Conservation (phyloP, 2,113 vertebrate genomes). For the Eublepharis macularius region DNA sequence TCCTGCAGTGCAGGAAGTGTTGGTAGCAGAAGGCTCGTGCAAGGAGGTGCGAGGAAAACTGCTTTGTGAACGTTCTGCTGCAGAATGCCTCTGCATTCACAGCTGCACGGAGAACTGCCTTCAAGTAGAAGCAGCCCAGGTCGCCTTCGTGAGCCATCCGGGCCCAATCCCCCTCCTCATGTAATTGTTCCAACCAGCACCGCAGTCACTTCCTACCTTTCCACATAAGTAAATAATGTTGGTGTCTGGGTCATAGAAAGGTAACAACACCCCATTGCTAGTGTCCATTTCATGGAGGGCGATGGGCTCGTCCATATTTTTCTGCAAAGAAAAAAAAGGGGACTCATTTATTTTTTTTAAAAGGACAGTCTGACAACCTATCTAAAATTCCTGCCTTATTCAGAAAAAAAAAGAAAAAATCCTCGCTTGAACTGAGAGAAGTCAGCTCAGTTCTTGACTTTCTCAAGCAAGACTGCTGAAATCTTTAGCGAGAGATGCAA, state of each 20-base stretch:
- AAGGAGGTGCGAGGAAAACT: too few relatives aligned
- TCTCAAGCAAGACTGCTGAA: not conserved
- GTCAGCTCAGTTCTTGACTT: not conserved
- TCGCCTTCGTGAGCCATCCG: too few relatives aligned
- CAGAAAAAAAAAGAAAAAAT: not conserved
- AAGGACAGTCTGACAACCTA: accelerated
- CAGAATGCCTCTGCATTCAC: too few relatives aligned
- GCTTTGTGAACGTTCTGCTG: too few relatives aligned
- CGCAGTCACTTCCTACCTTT: conserved; percentile 77
- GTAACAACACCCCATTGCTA: conserved; percentile 94
- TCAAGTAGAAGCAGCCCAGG: not conserved
- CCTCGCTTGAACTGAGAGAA: not conserved
- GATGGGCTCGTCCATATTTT: conserved; percentile 92
- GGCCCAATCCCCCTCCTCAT: accelerated
- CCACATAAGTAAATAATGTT: conserved; percentile 95
- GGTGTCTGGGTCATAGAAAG: conserved; percentile 95
- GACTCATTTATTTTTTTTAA: not conserved
- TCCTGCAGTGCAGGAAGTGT: too few relatives aligned
- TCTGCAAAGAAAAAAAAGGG: conserved; percentile 67
- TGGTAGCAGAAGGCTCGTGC: too few relatives aligned
- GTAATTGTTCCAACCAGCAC: not conserved
- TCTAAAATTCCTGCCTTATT: too few relatives aligned
- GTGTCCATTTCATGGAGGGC: conserved; percentile 94
- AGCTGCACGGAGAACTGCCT: too few relatives aligned
- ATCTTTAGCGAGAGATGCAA: too few relatives aligned